Evolutionary conservation across 2,797 vertebrate species (phyloP).

Genomic region (Acanthurus lineatus): DNA sequence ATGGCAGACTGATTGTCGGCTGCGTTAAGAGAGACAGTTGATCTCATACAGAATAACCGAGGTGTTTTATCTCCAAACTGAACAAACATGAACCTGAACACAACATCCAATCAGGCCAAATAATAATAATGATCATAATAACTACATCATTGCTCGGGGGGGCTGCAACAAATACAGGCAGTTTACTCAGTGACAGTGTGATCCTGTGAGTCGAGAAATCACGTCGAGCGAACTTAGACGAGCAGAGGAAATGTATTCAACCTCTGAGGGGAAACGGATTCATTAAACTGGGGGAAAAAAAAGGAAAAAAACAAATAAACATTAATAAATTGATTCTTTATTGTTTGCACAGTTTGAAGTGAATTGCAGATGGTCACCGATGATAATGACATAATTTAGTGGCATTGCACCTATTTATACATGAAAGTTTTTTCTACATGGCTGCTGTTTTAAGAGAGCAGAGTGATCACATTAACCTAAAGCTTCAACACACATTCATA

Average conservation of each 20-base stretch:
- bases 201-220: not conserved
- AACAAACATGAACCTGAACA: constrained; percentile 7
- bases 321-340: not conserved
- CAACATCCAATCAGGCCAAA: not conserved
- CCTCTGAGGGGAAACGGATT: constrained; percentile 9
- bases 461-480: not conserved
- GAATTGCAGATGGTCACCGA: too few species aligned
- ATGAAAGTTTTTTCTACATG: not conserved
- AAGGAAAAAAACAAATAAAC: not conserved
- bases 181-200: not conserved
- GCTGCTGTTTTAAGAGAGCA: not conserved
- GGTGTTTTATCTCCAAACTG: constrained; percentile 18
- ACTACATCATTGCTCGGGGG: too few species aligned
- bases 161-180: not conserved
- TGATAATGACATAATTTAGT: not conserved
- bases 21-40: not conserved
- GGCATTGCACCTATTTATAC: not conserved
- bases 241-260: constrained; percentile 5
- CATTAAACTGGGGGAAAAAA: constrained; percentile 12
- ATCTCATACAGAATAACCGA: not conserved
- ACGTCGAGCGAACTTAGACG: not conserved
- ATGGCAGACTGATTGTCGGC: constrained; percentile 27
- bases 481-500: not conserved
- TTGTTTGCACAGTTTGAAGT: constrained; percentile 5
- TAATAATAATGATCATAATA: too few species aligned